phyloP scores from a whole-genome alignment of 2,113 vertebrate species.

The Panthera leo region DNA sequence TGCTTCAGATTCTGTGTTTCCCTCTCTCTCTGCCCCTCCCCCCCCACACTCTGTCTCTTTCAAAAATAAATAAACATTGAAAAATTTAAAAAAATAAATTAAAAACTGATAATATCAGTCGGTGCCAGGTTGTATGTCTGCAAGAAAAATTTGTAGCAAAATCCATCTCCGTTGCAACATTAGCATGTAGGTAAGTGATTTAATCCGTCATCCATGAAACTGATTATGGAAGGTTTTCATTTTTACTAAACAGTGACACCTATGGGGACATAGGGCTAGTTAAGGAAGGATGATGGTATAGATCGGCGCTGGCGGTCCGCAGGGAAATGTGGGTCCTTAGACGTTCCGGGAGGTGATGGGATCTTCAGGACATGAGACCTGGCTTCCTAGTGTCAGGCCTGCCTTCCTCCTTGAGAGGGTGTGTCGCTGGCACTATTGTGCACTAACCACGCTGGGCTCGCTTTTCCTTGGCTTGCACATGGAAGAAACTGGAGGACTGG shows the following conservation, averaged over 20 bases:
- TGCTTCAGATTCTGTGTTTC: too few species aligned
- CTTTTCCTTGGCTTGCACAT: background rate
- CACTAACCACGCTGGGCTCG: background rate
- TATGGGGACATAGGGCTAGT: constrained; percentile 45
- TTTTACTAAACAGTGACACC: constrained; percentile 26
- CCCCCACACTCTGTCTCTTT: too few species aligned
- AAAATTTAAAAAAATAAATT: too few species aligned
- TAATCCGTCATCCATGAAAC: constrained; percentile 16
- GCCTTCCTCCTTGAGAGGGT: background rate
- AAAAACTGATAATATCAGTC: too few species aligned
- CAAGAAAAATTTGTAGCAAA: constrained; percentile 8
- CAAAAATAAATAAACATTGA: too few species aligned
- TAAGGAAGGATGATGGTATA: background rate
- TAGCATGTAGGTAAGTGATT: constrained; percentile 43
- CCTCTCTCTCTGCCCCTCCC: too few species aligned
- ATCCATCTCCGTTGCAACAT: background rate
- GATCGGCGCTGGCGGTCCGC: background rate
- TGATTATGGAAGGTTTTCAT: constrained; percentile 46
- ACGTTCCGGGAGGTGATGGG: too few species aligned
- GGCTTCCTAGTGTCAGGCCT: background rate
- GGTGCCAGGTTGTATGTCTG: background rate
- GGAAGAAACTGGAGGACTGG: background rate
- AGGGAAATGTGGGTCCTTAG: background rate
- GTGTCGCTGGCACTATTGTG: background rate
- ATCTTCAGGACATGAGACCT: background rate